phyloP scores from a whole-genome alignment of 2,113 vertebrate species.

The Cromileptes altivelis region DNA sequence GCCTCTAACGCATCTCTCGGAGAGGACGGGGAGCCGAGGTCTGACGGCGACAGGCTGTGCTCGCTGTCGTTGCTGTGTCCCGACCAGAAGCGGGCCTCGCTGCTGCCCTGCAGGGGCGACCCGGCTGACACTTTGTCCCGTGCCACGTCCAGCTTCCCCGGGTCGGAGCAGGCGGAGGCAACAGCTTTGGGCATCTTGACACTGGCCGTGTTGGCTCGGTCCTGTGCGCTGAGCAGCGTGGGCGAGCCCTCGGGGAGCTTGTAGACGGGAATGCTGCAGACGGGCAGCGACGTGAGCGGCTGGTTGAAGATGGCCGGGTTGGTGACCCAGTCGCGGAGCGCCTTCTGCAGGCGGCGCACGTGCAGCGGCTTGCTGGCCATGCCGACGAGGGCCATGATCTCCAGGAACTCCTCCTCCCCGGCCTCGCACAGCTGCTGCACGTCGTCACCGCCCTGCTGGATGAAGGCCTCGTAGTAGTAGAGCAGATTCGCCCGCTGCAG shows the following conservation, averaged over 20 bases:
- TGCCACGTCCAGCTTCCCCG: slow-evolving; percentile 75
- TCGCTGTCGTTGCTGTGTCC: slow-evolving; percentile 92
- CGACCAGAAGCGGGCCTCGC: slow-evolving; percentile 91
- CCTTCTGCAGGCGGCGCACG: slow-evolving; percentile 95
- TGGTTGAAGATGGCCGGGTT: slow-evolving; percentile 98
- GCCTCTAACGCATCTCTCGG: slow-evolving; percentile 93
- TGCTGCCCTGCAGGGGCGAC: slow-evolving; percentile 86
- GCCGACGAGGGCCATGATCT: slow-evolving; percentile 98
- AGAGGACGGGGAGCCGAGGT: slow-evolving; percentile 94
- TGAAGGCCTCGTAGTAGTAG: slow-evolving; percentile 98
- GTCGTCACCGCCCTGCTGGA: slow-evolving; percentile 98
- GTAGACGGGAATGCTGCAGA: slow-evolving; percentile 98
- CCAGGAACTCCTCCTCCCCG: slow-evolving; percentile 97
- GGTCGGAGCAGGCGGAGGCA: slow-evolving; percentile 87
- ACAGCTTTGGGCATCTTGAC: slow-evolving; percentile 91
- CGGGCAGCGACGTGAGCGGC: slow-evolving; percentile 94
- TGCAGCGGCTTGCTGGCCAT: slow-evolving; percentile 99
- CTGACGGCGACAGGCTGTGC: slow-evolving; percentile 92
- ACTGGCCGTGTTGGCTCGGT: slow-evolving; percentile 83
- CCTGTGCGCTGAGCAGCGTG: slow-evolving; percentile 75
- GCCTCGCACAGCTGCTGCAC: slow-evolving; percentile 99
- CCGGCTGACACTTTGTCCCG: slow-evolving; percentile 80
- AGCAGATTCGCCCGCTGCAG: slow-evolving; percentile 96
- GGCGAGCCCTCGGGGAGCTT: slow-evolving; percentile 94
- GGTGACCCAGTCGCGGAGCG: slow-evolving; percentile 98